These are phyloP conservation scores for Xiphophorus couchianus DNA, from an alignment of 2,113 vertebrate genomes.

Conservation along the genomic window DNA sequence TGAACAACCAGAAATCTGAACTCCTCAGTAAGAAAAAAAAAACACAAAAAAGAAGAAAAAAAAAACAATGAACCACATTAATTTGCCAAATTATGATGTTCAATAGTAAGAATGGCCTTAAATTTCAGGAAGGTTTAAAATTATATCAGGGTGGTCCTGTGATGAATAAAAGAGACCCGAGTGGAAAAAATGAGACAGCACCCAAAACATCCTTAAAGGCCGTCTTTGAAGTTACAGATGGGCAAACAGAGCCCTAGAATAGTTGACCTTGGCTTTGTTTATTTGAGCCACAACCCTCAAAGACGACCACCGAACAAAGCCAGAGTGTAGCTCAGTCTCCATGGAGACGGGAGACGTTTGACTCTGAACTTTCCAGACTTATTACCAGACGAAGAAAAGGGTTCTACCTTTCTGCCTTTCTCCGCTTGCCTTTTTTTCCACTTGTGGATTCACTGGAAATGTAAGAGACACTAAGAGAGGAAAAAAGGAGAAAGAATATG, in stretches of 20 bases:
- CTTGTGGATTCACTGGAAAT: constrained; percentile 33
- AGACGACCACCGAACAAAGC: constrained; percentile 35
- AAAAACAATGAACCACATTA: constrained; percentile 9
- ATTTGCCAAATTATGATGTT: neutral
- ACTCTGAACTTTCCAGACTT: constrained; percentile 67
- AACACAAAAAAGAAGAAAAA: too few relatives aligned
- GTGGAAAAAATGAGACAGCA: constrained; percentile 9
- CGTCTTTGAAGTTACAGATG: constrained; percentile 50
- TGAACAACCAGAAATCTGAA: neutral
- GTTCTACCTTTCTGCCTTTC: constrained; percentile 51
- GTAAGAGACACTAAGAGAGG: constrained; percentile 14
- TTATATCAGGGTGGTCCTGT: constrained; percentile 45
- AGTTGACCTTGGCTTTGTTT: constrained; percentile 67
- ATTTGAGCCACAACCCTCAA: constrained; percentile 49
- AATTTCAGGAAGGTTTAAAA: constrained; percentile 10
- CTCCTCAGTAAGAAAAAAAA: too few relatives aligned
- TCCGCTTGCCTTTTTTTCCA: constrained; percentile 55
- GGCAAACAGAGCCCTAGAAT: constrained; percentile 33
- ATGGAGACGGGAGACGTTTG: constrained; percentile 61
- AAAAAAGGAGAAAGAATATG: constrained; percentile 8
- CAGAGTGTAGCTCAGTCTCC: constrained; percentile 62
- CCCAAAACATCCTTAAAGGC: constrained; percentile 30
- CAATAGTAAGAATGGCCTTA: neutral
- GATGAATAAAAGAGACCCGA: constrained; percentile 36
- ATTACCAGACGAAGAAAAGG: constrained; percentile 63